phyloP scores from a whole-genome alignment of 2,113 vertebrate genomes.

The Tetraodon nigroviridis region DNA sequence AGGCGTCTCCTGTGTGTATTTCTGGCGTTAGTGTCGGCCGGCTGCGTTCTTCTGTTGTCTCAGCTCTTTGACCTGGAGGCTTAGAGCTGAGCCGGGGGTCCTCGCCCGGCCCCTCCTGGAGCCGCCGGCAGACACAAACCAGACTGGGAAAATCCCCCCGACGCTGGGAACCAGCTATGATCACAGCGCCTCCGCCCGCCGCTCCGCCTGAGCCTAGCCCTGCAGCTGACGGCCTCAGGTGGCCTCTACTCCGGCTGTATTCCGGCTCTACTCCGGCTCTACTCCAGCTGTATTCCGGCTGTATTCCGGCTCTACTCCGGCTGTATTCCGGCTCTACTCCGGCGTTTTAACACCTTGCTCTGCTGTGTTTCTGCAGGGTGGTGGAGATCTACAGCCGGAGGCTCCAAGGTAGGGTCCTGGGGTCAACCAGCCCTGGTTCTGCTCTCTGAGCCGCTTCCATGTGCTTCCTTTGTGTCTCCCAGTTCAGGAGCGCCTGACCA shows the following conservation, averaged over 20 bases:
- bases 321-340: too few relatives aligned
- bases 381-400: slow-evolving; percentile 82
- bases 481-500: slow-evolving; percentile 81
- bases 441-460: not conserved
- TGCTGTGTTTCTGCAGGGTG: slow-evolving; percentile 65
- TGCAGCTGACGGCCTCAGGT: too few relatives aligned
- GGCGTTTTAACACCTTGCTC: too few relatives aligned
- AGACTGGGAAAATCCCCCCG: slow-evolving; percentile 64
- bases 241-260: too few relatives aligned
- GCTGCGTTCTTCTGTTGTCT: slow-evolving; percentile 74
- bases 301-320: too few relatives aligned
- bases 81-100: slow-evolving; percentile 64
- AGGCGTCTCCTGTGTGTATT: slow-evolving; percentile 20
- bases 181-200: slow-evolving; percentile 47
- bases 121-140: slow-evolving; percentile 47
- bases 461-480: slow-evolving; percentile 16
- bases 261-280: too few relatives aligned
- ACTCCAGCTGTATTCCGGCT: too few relatives aligned
- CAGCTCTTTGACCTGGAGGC: slow-evolving; percentile 71
- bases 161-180: slow-evolving; percentile 64
- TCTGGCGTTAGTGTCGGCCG: slow-evolving; percentile 50
- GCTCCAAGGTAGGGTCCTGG: slow-evolving; percentile 73
- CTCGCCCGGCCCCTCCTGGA: slow-evolving; percentile 56
- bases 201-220: not conserved
- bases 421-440: not conserved